Evolutionary conservation across 37 sponge, comb jelly and placozoan genomes (phyloP).

Genomic region (Crambe crambe): DNA sequence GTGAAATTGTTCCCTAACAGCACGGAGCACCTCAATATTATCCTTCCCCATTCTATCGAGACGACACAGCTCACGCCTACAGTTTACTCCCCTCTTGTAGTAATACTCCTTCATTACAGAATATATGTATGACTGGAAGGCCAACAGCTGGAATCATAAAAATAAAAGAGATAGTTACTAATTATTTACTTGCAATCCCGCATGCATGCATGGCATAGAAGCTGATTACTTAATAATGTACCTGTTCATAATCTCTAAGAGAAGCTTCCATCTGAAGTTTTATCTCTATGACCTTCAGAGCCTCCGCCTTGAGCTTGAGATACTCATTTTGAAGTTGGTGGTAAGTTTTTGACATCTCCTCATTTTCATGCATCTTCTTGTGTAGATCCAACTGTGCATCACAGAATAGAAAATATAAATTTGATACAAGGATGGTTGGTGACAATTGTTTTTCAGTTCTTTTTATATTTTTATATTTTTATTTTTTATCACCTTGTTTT

Average conservation of each 20-base stretch:
- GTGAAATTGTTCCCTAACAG: conserved; percentile 25
- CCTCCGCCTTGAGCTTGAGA: conserved; percentile 18
- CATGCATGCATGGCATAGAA: neutral
- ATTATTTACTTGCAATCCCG: neutral
- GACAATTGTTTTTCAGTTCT: too few species aligned
- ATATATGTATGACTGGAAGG: conserved; percentile 28
- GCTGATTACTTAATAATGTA: neutral
- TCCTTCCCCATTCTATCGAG: too few species aligned
- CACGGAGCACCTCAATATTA: neutral
- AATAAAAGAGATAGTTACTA: neutral
- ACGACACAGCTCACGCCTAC: neutral
- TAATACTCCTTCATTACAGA: conserved; percentile 25
- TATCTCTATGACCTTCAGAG: conserved; percentile 42
- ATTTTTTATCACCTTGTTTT: conserved; percentile 31
- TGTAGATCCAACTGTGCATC: conserved; percentile 1
- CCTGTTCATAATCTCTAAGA: conserved; percentile 59
- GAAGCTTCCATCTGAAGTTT: conserved; percentile 42
- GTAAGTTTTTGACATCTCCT: conserved; percentile 15
- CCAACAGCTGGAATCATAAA: conserved; percentile 18
- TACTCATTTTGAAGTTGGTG: conserved; percentile 7
- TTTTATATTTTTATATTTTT: too few species aligned
- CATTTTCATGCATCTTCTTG: conserved; percentile 8
- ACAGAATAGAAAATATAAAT: neutral
- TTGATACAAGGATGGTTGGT: neutral
- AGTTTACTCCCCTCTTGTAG: conserved; percentile 21